A percentile compares a stretch with the other conserved stretches of the same genome.
Evolutionary conservation across 2,888 invertebrate species (phyloP).

Genomic region (Lepeophtheirus nordmannii): DNA sequence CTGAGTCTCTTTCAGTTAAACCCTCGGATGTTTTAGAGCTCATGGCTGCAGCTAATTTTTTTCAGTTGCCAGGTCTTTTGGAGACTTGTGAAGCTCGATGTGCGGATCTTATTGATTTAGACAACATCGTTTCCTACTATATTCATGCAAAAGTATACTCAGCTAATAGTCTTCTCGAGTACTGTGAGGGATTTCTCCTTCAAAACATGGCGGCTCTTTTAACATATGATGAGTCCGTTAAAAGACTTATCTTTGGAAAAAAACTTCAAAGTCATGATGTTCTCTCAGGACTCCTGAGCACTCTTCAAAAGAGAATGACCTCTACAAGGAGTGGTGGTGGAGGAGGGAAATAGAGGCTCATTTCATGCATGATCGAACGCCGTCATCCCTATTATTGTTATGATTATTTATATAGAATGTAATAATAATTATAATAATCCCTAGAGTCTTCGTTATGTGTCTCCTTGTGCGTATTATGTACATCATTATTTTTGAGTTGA

Average conservation of each 20-base stretch:
- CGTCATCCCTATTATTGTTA: no score
- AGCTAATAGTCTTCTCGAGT: conserved; percentile 66
- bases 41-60: conserved; percentile 80
- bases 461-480: no score
- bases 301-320: conserved; percentile 46
- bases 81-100: conserved; percentile 71
- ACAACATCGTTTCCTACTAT: conserved; percentile 79
- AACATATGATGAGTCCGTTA: conserved; percentile 76
- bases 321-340: not conserved
- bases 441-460: no score
- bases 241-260: conserved; percentile 69
- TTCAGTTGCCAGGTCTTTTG: conserved; percentile 67
- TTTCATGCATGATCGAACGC: no score
- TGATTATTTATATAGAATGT: no score
- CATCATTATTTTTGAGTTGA: no score
- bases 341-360: no score
- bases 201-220: conserved; percentile 88
- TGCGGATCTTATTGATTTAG: conserved; percentile 63
- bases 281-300: conserved; percentile 58
- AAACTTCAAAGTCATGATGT: conserved; percentile 78
- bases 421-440: no score
- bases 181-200: conserved; percentile 72
- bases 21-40: conserved; percentile 67
- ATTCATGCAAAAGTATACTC: conserved; percentile 86
- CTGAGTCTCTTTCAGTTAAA: conserved; percentile 57